Base-by-base conservation (phyloP, 2,888 invertebrate genomes). In the Amphipoea oculea region DNA sequence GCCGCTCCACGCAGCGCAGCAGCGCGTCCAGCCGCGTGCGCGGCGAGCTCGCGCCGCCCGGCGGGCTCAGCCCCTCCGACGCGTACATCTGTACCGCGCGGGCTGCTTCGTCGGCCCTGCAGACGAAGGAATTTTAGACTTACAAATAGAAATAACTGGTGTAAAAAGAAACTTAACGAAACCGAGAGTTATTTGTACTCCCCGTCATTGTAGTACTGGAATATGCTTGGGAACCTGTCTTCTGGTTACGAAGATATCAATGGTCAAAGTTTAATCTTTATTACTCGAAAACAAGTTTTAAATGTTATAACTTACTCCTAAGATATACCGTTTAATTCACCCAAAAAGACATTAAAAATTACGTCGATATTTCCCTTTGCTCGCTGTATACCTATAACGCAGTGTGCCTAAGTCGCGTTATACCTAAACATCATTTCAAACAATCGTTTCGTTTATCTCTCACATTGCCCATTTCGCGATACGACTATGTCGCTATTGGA, bases 31-130 rank as follows among this genome's bases (percentile, higher is more conserved):
- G 99, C 89, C 99, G 98, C 81, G 98, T 97, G 98, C 2, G 98
- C 1, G 95, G 87, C 29, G 90, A 89, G 17, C 87, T 91, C 60
- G 90, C 90, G 51, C 90, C 93, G 14, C 98, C 97, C 4, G 99
- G 98, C 14, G 98, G 98, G 78, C 98, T 97, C 29, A 99, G 95
- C 0, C 99, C 99, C 92, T 99, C 98, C 83, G 98, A 97, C 14
- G 97, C 97, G 95, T 98, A 98, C 90, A 98, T 98, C 85, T 98
- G 97, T 66, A 98, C 98, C 1, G 98, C 98, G 81, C 98, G 97
- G 23, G 99, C 98, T 3, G 98, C 98, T 94, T 99, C 99, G 94
- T 99, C 99, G 0, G 99, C 99, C 89, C 98, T 97, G 87, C 0
- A 0, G 7, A 62, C n/a, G 0, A 6, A 5, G 0, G 0, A 7